Conservation (phyloP, 2,113 vertebrate species). For the Eptesicus fuscus region DNA sequence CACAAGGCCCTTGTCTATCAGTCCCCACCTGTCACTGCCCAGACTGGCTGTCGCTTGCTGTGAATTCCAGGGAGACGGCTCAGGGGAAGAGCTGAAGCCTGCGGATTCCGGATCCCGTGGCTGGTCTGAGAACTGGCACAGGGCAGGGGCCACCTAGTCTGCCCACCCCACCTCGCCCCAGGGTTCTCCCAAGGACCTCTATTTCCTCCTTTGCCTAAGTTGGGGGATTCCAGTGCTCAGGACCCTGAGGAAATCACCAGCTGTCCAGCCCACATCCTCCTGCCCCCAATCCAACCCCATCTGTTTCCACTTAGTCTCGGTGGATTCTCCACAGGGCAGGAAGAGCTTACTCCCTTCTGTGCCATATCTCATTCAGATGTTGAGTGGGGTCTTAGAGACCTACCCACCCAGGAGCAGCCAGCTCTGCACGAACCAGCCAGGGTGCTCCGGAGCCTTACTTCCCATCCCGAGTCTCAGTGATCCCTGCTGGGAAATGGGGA, state of each 20-base stretch:
- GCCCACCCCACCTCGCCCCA: background rate
- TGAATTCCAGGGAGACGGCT: slow-evolving; percentile 23
- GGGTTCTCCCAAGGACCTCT: background rate
- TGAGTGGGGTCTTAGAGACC: background rate
- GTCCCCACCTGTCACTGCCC: slow-evolving; percentile 52
- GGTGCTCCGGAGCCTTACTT: background rate
- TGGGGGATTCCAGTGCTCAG: slow-evolving; percentile 54
- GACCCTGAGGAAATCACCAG: background rate
- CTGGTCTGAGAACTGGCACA: background rate
- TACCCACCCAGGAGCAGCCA: background rate
- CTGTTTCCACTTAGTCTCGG: background rate
- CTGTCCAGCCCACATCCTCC: background rate
- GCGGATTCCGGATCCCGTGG: background rate
- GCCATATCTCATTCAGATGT: background rate
- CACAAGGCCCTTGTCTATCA: slow-evolving; percentile 21
- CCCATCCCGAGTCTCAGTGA: background rate
- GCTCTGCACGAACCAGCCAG: background rate
- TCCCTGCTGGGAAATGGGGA: background rate
- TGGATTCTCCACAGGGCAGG: background rate
- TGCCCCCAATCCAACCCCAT: background rate
- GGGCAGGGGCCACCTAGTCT: background rate
- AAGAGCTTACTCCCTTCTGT: too few relatives aligned
- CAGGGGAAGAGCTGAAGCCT: background rate
- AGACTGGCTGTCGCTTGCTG: background rate
- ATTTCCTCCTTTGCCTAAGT: slow-evolving; percentile 32